Conservation (phyloP, 1,140 invertebrate species). For the Phymorhynchus buccinoides region DNA sequence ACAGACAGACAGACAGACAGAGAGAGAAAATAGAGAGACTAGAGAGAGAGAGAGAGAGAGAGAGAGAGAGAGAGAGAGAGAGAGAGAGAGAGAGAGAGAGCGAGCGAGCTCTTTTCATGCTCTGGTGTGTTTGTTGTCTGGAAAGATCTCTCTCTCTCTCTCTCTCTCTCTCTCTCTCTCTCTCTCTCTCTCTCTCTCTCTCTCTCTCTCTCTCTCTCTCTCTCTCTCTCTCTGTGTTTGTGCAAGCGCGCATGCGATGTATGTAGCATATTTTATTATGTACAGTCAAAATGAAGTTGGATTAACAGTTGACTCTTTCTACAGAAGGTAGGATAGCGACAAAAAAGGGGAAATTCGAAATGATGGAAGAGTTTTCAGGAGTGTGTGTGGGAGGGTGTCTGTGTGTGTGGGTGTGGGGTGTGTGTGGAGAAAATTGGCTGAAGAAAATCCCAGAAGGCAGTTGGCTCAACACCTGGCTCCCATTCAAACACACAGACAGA, state of each 20-base stretch:
- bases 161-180: constrained; percentile 5
- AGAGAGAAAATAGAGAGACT: background rate
- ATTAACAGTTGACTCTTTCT: too few relatives aligned
- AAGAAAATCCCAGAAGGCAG: too few relatives aligned
- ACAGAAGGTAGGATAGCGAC: too few relatives aligned
- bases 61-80: background rate
- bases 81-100: background rate
- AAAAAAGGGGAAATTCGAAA: too few relatives aligned
- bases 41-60: background rate
- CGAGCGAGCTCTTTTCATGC: background rate
- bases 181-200: background rate
- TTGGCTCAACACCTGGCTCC: too few relatives aligned
- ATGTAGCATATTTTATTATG: too few relatives aligned
- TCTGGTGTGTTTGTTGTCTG: background rate
- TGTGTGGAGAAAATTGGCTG: too few relatives aligned
- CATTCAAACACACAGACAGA: too few relatives aligned
- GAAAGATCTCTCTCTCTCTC: background rate
- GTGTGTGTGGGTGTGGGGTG: too few relatives aligned
- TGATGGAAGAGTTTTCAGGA: too few relatives aligned
- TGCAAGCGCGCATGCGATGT: background rate
- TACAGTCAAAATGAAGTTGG: too few relatives aligned
- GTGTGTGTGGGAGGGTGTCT: too few relatives aligned
- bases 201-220: background rate
- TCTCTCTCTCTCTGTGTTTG: background rate
- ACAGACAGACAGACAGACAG: background rate